Evolutionary conservation across 2,888 invertebrate genomes (phyloP).

Genomic region (Reticulitermes lucifugus): DNA sequence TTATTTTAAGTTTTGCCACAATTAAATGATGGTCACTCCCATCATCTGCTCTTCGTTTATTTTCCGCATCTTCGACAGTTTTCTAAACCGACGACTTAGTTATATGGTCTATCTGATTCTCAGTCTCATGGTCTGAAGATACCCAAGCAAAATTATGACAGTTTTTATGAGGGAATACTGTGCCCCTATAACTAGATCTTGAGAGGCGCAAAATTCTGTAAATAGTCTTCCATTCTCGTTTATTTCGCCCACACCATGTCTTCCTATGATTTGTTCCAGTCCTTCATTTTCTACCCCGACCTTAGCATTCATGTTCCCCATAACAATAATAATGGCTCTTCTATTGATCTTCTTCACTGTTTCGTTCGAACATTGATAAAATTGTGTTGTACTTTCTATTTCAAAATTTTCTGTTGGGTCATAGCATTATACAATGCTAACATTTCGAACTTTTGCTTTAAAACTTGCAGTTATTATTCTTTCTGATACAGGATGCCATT

Average conservation of each 20-base stretch:
- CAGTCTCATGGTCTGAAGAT: not conserved
- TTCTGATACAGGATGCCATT: not conserved
- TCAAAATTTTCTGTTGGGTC: too few species aligned
- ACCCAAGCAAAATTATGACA: not conserved
- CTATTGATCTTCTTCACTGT: not conserved
- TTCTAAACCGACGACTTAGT: not conserved
- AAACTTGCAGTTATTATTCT: not conserved
- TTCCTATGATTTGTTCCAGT: conserved; percentile 22
- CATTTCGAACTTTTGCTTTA: not conserved
- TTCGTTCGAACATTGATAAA: too few species aligned
- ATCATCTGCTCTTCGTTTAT: not conserved
- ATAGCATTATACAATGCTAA: not conserved
- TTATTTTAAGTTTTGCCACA: not conserved
- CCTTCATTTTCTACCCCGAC: not conserved
- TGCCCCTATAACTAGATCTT: not conserved
- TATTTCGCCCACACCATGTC: not conserved
- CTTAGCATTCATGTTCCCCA: not conserved
- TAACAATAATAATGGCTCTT: not conserved
- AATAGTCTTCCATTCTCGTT: not conserved
- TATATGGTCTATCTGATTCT: not conserved
- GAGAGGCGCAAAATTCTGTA: not conserved
- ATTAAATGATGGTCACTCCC: not conserved
- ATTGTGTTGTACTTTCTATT: too few species aligned
- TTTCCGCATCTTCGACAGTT: not conserved
- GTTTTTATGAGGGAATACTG: not conserved